Base-by-base conservation (phyloP, 2,888 invertebrate genomes). In the Lomographa bimaculata region DNA sequence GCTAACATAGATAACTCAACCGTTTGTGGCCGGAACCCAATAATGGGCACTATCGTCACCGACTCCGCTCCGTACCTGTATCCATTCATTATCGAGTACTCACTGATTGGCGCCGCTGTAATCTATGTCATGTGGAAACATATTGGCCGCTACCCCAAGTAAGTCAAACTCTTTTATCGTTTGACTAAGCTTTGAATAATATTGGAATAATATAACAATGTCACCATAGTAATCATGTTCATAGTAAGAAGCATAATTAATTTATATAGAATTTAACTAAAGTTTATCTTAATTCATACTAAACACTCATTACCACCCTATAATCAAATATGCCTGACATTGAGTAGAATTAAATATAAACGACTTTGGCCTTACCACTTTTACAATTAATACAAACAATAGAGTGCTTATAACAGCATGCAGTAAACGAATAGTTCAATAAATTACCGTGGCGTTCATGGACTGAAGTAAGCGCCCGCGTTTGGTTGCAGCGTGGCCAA, bases 121-220 rank as follows among this genome's bases (percentile, higher is more conserved):
- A 94, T 98, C 64, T 98, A 97, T 77, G 96, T 97, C 33, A 98
- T 98, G 96, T 98, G 98, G 98, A 95, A 96, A 73, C 96, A 96
- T 72, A 97, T 97, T 77, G 97, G 97, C 40, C 93, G 95, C 71
- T 94, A 96, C 83, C 95, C 97, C 30, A 94, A 94, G 92, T 94
- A 84, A 85, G 60, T 2, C 1, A 16, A n/a, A 26, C 11, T 28
- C n/a, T 12, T 11, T 20, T 32, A 7, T 2, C 14, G 4, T 14
- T 24, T 30, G 5, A 12, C 2, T 20, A 14, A 5, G 4, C 4
- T 8, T 7, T 5, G 21, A 21, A 19, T 6, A n/a, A 19, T 6
- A 19, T 19, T 19, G 18, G n/a, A n/a, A n/a, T n/a, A n/a, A n/a
- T n/a, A n/a, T n/a, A n/a, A n/a, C n/a, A n/a, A n/a, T n/a, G n/a